Conservation (phyloP, 1,140 invertebrate genomes). For the Atta texana region DNA sequence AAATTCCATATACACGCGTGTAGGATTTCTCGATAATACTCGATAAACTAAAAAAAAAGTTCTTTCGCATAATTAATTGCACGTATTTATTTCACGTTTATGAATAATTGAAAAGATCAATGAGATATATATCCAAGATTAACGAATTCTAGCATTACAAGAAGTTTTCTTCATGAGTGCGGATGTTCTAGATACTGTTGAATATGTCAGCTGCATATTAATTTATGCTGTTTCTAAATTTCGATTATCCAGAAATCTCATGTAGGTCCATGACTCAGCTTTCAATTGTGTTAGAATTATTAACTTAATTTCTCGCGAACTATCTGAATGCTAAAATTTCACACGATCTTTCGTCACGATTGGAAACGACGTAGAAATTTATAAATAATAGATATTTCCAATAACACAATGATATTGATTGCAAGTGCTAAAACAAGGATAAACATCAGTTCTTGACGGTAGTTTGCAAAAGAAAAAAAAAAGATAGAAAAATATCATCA, state of each 20-base stretch:
- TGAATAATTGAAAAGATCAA: background rate
- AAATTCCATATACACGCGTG: no score
- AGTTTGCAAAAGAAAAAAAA: background rate
- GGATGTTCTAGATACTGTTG: background rate
- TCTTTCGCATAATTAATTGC: background rate
- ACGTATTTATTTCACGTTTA: background rate
- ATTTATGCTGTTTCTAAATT: background rate
- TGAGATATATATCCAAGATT: background rate
- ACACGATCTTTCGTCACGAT: background rate
- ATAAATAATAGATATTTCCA: background rate
- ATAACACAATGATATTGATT: background rate
- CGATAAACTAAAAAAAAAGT: background rate
- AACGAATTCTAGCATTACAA: background rate
- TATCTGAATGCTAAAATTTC: background rate
- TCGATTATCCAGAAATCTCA: background rate
- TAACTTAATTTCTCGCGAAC: background rate
- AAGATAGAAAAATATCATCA: background rate
- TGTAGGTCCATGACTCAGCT: background rate
- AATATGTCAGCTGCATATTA: background rate
- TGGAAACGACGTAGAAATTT: background rate
- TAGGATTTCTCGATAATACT: background rate
- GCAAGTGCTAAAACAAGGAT: background rate
- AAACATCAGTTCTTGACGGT: background rate
- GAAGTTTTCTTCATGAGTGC: background rate
- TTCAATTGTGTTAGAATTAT: background rate